Conservation (phyloP, 2,113 vertebrate species). For the Aspiorhynchus laticeps region DNA sequence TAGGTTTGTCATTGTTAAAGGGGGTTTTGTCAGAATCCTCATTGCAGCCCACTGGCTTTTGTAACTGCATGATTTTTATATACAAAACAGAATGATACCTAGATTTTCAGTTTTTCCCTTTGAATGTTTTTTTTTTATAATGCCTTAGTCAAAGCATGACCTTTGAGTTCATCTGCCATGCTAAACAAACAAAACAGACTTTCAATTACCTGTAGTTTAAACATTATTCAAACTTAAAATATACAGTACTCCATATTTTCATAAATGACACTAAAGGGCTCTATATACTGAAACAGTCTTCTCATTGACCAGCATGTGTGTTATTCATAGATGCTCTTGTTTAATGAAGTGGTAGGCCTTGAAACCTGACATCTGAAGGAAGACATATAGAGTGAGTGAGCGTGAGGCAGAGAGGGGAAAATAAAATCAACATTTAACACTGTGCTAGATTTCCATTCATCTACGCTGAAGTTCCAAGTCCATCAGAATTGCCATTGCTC, state of each 20-base stretch:
- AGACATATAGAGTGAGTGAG: not conserved
- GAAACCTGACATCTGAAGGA: not conserved
- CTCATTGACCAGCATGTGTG: not conserved
- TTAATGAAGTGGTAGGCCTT: not conserved
- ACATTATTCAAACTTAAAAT: not conserved
- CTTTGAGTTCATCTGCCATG: not conserved
- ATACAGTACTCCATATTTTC: not conserved
- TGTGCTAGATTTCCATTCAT: conserved; percentile 51
- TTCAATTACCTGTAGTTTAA: not conserved
- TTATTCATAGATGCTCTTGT: not conserved
- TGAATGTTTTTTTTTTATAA: not conserved
- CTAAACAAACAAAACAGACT: not conserved
- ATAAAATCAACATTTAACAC: conserved; percentile 18
- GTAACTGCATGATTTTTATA: not conserved
- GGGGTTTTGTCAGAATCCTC: conserved; percentile 21
- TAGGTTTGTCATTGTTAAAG: not conserved
- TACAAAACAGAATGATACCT: not conserved
- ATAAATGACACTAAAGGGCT: not conserved
- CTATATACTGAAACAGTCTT: not conserved
- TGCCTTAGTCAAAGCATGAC: not conserved
- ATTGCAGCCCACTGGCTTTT: conserved; percentile 54
- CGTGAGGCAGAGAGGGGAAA: not conserved
- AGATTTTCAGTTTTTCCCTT: not conserved
- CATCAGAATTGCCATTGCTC: conserved; percentile 44
- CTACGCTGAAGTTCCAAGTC: conserved; percentile 31